Conservation (phyloP, 2,113 vertebrate genomes). For the Lycocorax pyrrhopterus region DNA sequence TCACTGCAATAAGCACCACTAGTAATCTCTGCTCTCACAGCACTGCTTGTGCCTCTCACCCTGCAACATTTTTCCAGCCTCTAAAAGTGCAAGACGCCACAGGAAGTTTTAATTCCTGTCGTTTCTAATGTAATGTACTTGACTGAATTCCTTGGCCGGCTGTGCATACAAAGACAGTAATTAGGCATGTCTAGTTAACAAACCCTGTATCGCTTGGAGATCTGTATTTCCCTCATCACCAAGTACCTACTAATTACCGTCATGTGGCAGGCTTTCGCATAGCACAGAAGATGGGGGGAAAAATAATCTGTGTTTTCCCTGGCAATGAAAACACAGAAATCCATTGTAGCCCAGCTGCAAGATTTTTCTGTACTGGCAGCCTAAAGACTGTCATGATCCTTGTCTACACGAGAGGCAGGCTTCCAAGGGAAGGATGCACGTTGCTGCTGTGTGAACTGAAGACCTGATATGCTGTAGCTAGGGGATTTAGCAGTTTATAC, state of each 20-base stretch:
- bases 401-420: not conserved
- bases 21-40: not conserved
- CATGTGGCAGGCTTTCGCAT: not conserved
- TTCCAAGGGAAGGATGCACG: not conserved
- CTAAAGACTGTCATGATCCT: not conserved
- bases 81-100: not conserved
- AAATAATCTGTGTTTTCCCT: not conserved
- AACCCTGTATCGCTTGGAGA: not conserved
- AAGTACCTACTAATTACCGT: not conserved
- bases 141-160: not conserved
- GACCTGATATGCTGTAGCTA: not conserved
- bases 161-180: not conserved
- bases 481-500: not conserved
- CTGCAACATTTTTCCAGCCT: not conserved
- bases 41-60: not conserved
- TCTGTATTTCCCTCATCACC: not conserved
- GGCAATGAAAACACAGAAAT: not conserved
- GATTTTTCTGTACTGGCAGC: not conserved
- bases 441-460: not conserved
- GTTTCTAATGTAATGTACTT: not conserved
- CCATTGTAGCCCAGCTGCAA: not conserved
- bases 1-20: not conserved
- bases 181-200: not conserved
- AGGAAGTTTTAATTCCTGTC: not conserved
- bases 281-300: not conserved